Evolutionary conservation across 2,797 vertebrate genomes (phyloP), one percentile per base, ranked within the genome.

Genomic region (Lemur catta): DNA sequence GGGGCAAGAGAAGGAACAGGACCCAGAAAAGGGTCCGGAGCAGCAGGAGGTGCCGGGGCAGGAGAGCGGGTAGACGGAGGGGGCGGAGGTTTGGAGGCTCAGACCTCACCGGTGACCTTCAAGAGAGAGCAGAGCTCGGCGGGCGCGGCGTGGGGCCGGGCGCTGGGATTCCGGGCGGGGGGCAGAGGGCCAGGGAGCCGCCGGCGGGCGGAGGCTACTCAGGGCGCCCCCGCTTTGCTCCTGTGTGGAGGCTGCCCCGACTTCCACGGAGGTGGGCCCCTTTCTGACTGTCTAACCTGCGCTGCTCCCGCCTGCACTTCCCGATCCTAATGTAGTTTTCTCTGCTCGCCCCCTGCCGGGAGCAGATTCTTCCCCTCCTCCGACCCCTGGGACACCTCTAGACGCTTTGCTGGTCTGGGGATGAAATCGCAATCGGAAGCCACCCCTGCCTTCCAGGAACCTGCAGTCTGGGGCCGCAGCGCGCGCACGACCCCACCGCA

Each of bases 401-500:
- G 13, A 46, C 2, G 0, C 48, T 18, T 13, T 35, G 35, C 20
- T 38, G 82, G 4, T 33, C 33, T 22, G 43, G 74, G 65, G 43
- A 33, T 38, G 7, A 4, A n/a, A 38, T 35, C 59, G 50, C 35
- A 22, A 15, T 52, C 24, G 8, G 46, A 69, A 85, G 63, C 43
- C 13, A 13, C 6, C 6, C 11, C n/a, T 30, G 17, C 80, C 72
- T 72, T 50, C 63, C n/a, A 46, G 41, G 57, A 59, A 7, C 35
- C 2, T 1, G 14, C 33, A 12, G 7, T 55, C 33, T 11, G 28
- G 57, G 7, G 63, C 17, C 24, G n/a, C 26, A 20, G 52, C 4
- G 43, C 18, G 7, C 7, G 8, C 3, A 13, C 24, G 18, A 38
- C 41, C 57, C 35, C 6, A 1, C n/a, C 1, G 0, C 52, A 7